phyloP scores from a whole-genome alignment of 92 coral and sea anemone species.

The Porites lobata region DNA sequence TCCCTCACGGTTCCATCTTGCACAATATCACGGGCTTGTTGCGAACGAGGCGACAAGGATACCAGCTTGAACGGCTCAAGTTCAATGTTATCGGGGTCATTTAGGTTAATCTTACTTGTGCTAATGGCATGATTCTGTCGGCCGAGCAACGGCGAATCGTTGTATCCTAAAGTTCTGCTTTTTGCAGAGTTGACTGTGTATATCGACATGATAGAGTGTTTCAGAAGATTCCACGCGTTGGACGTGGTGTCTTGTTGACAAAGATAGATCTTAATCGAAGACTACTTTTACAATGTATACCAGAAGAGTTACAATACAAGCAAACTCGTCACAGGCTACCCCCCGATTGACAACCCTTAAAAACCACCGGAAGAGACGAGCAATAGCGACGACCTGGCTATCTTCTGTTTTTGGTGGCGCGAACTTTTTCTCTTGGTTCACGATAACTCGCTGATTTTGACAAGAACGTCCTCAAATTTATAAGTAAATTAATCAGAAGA shows the following conservation, averaged over 20 bases:
- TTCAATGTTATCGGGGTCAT: conserved; percentile 7
- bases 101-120: conserved; percentile 1
- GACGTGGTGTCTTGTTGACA: neutral
- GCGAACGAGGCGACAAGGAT: conserved; percentile 14
- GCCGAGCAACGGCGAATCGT: conserved; percentile 32
- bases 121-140: conserved; percentile 18
- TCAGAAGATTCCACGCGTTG: neutral
- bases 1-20: conserved; percentile 32
- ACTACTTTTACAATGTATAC: no score
- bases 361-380: no score
- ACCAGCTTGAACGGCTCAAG: conserved; percentile 1
- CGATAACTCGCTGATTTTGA: no score
- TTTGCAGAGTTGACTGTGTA: neutral
- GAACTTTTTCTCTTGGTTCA: no score
- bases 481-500: no score
- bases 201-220: neutral
- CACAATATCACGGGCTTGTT: conserved; percentile 28
- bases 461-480: no score
- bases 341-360: no score
- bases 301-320: no score
- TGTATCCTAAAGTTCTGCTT: neutral
- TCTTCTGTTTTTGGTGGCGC: no score
- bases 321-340: no score
- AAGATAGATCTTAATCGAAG: neutral
- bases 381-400: no score